Evolutionary conservation across 1,140 invertebrate species (phyloP), one percentile per base, ranked within the genome.

Genomic region (Phthorimaea operculella): DNA sequence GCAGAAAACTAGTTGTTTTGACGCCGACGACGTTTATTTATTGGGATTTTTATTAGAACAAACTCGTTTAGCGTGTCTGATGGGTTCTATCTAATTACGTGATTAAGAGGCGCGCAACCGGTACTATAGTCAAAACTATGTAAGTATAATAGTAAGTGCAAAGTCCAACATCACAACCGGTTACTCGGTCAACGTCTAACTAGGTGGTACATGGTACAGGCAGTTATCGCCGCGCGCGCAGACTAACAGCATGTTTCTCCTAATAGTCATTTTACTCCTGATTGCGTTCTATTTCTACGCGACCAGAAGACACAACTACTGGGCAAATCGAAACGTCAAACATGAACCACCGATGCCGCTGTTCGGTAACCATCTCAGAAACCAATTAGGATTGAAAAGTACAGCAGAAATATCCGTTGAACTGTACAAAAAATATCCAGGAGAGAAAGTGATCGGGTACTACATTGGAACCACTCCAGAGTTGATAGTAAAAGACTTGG

Each of bases 391-490:
- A 11, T 42, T 56, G 7, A 66, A 67, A 63, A 76, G 68, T 17
- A 59, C 64, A 3, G 59, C 54, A 33, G 62, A 72, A 51, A 10
- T 70, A 21, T 7, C 66, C 0, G 45, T 16, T 6, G 64, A 81
- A 48, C n/a, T 84, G 1, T 83, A 84, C 51, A 65, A 72, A 12
- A 65, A 76, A 45, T 78, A 66, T 47, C 63, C 70, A 14, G 52
- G 68, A 0, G 74, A 76, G 45, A 76, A 69, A 63, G 72, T 76
- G 7, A 70, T 76, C 42, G 87, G 71, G 36, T 72, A 72, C 51
- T 78, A 68, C 39, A 58, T 63, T 42, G 70, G 77, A 28, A 56
- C 42, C 0, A 72, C 61, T 4, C 75, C 77, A 7, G 70, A 66
- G 39, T 51, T 80, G 12, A 57, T 74, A 4, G 54, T 81, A 1